Base-by-base conservation (phyloP, 2,888 invertebrate species). In the Osmoderma eremita region DNA sequence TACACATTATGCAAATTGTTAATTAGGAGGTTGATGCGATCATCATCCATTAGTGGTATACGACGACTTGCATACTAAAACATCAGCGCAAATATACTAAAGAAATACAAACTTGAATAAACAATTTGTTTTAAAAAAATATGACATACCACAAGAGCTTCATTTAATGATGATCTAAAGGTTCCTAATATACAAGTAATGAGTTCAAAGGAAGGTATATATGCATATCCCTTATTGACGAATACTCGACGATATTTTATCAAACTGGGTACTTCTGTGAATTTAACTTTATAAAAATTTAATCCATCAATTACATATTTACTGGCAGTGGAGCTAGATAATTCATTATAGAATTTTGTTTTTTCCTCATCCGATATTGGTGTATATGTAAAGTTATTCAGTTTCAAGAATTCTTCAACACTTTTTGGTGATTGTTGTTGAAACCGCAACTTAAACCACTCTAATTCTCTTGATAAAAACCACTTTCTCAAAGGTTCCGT, bases 381-480 rank as follows among this genome's bases (percentile, higher is more conserved):
- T 1, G 81, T 82, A 74, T 91, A 92, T 68, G 87, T 84, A 1
- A 95, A 81, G 69, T 89, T 86, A 78, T 92, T 91, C 2, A 86
- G 76, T 70, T 85, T 84, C 68, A 95, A 85, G 76, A 95, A 92
- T 49, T 84, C 80, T 63, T 87, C 86, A 5, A 92, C 85, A 20
- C 87, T 86, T 73, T 90, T 89, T 65, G 85, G 82, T 63, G 85
- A 85, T 76, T 92, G 84, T 0, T 85, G 85, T n/a, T 85, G 82
- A 79, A 94, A 93, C 76, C 91, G 88, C 78, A 91, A 88, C 78
- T 90, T 90, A 77, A 99, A 97, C 63, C 97, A 84, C 77, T 98
- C 98, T 69, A 93, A 81, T 84, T 99, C 99, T 72, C 94, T 89
- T 17, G 88, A 84, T 12, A 97, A 84, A 78, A 97, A 96, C 98